Percentiles rank a stretch among this genome's conserved stretches.
Evolutionary conservation across 2,797 vertebrate species (phyloP).

Genomic region (Delichon dasypus): DNA sequence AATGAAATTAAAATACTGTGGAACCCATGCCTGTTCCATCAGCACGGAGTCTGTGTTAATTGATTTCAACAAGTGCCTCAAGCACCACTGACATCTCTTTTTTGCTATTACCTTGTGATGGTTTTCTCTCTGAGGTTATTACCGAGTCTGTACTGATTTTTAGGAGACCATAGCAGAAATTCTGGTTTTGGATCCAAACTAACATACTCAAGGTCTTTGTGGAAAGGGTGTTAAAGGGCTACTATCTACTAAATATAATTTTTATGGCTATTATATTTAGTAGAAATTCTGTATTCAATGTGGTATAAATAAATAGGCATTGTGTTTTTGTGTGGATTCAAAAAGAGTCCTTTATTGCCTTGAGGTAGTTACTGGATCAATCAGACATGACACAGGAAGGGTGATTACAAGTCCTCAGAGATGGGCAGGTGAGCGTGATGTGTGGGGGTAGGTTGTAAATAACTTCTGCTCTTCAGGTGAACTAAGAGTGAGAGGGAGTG

Average conservation of each 20-base stretch:
- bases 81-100: conserved; percentile 20
- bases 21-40: neutral
- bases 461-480: neutral
- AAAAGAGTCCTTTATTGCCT: neutral
- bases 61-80: conserved; percentile 28
- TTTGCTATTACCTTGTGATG: conserved; percentile 24
- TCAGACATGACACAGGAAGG: neutral
- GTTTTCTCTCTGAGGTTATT: conserved; percentile 11
- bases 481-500: neutral
- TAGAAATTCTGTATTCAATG: neutral
- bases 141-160: neutral
- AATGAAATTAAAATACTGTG: neutral
- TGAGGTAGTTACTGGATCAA: neutral
- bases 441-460: neutral
- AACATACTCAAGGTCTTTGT: neutral
- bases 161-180: neutral
- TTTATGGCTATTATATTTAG: neutral
- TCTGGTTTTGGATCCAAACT: neutral
- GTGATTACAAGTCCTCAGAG: neutral
- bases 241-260: neutral
- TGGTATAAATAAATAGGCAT: neutral
- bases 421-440: neutral
- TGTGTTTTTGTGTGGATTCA: neutral
- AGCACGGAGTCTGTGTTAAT: neutral
- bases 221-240: neutral